Evolutionary conservation across 1,140 invertebrate species (phyloP).

Genomic region (Coelopa frigida): DNA sequence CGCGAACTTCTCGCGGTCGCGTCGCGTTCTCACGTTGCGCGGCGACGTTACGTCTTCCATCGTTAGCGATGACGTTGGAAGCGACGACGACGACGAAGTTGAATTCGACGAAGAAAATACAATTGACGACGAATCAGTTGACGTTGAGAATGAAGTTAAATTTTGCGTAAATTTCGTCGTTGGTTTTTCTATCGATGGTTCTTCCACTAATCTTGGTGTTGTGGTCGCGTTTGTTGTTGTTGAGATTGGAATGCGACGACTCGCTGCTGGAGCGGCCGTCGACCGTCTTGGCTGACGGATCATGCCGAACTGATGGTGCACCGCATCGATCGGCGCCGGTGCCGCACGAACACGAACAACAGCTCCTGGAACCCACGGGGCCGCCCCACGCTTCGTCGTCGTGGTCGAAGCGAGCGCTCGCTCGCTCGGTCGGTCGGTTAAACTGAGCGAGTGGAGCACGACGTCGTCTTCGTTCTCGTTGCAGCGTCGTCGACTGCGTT

Average conservation of each 20-base stretch:
- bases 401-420: too few species aligned
- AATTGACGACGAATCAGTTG: too few species aligned
- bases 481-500: too few species aligned
- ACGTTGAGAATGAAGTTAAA: too few species aligned
- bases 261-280: slow-evolving; percentile 13
- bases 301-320: slow-evolving; percentile 20
- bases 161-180: slow-evolving; percentile 4
- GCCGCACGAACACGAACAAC: not conserved
- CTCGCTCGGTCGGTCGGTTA: too few species aligned
- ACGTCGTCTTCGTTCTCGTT: too few species aligned
- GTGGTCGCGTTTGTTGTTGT: not conserved
- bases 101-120: too few species aligned
- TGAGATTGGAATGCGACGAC: too few species aligned
- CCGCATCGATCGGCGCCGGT: slow-evolving; percentile 4
- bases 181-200: not conserved
- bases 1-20: not conserved
- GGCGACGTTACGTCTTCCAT: not conserved
- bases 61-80: slow-evolving; percentile 1
- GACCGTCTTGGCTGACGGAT: slow-evolving; percentile 19
- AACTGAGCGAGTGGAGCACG: too few species aligned
- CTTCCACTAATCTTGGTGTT: not conserved
- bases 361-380: too few species aligned
- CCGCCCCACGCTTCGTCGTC: too few species aligned
- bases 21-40: not conserved
- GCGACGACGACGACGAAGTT: too few species aligned